Conservation (phyloP, 2,797 vertebrate genomes). For the Syngnathus rostellatus region DNA sequence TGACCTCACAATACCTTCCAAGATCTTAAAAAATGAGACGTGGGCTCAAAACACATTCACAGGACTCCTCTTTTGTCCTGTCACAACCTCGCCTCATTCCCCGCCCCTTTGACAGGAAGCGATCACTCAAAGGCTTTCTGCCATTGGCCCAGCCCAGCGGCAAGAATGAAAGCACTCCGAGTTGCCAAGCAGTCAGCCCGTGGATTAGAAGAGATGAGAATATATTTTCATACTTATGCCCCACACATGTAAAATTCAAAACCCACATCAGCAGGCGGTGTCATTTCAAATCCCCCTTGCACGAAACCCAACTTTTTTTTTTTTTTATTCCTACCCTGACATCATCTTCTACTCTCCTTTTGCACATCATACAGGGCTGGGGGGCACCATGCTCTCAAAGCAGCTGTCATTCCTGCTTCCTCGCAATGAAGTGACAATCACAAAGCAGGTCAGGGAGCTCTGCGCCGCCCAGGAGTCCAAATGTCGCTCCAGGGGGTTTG, state of each 20-base stretch:
- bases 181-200: slow-evolving; percentile 32
- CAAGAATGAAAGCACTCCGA: slow-evolving; percentile 28
- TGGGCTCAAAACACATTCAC: not conserved
- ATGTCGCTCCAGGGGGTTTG: slow-evolving; percentile 22
- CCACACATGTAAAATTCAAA: slow-evolving; percentile 12
- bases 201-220: slow-evolving; percentile 48
- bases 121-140: slow-evolving; percentile 15
- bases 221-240: slow-evolving; percentile 30
- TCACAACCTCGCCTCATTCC: not conserved
- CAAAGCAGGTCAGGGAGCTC: slow-evolving; percentile 34
- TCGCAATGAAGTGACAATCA: slow-evolving; percentile 48
- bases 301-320: not conserved
- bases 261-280: not conserved
- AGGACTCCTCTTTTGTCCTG: slow-evolving; percentile 10
- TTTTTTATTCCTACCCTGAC: not conserved
- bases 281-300: not conserved
- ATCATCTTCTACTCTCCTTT: slow-evolving; percentile 9
- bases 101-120: slow-evolving; percentile 20
- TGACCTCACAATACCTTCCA: too few species aligned
- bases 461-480: slow-evolving; percentile 17
- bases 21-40: too few species aligned
- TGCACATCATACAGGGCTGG: slow-evolving; percentile 1
- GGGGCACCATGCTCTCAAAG: slow-evolving; percentile 16
- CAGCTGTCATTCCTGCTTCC: slow-evolving; percentile 37
- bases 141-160: slow-evolving; percentile 31